These are phyloP conservation scores for Cheilosia urbana DNA, from an alignment of 2,888 invertebrate species.

Conservation along the genomic window DNA sequence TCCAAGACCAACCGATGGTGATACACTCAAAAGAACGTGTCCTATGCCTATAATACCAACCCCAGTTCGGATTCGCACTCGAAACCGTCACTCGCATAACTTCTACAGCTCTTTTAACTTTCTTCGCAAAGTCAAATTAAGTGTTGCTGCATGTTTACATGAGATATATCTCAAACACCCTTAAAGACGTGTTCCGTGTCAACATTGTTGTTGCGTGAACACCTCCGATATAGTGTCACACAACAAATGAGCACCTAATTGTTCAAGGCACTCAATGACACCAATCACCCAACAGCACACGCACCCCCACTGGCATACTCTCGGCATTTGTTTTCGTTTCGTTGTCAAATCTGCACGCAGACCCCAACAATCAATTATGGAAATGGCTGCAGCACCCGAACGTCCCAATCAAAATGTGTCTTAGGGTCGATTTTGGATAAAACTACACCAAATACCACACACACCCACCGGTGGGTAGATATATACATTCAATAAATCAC, in stretches of 20 bases:
- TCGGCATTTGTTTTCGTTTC: neutral
- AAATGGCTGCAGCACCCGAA: constrained; percentile 17
- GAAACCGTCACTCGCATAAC: constrained; percentile 20
- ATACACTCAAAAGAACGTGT: no score
- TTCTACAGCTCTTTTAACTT: constrained; percentile 30
- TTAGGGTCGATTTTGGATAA: constrained; percentile 35
- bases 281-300: constrained; percentile 53
- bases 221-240: constrained; percentile 38
- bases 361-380: constrained; percentile 66
- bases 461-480: neutral
- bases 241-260: constrained; percentile 70
- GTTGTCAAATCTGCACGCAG: constrained; percentile 67
- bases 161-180: constrained; percentile 17
- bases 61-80: neutral
- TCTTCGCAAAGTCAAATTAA: constrained; percentile 41
- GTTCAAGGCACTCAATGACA: constrained; percentile 73
- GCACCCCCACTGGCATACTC: neutral
- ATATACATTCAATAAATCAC: constrained; percentile 41
- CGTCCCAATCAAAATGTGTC: constrained; percentile 4
- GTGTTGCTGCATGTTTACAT: constrained; percentile 46
- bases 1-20: no score
- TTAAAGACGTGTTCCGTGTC: constrained; percentile 33
- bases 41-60: neutral
- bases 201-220: constrained; percentile 49
- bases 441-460: neutral